Conservation (phyloP, 2,888 invertebrate species). For the Griposia aprilina region DNA sequence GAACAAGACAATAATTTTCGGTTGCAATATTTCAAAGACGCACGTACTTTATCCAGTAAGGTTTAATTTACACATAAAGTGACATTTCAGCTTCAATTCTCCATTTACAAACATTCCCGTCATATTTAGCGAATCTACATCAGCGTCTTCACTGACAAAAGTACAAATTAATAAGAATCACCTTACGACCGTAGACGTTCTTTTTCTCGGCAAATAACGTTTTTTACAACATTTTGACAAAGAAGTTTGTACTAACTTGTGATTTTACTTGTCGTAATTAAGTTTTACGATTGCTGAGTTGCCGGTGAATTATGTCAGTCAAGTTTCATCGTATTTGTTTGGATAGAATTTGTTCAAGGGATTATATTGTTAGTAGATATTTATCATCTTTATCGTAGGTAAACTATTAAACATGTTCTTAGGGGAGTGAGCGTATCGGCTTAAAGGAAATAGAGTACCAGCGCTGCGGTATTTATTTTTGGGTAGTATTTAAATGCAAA, state of each 20-base stretch:
- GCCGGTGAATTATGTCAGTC: conserved; percentile 40
- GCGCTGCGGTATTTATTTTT: no score
- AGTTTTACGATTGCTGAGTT: conserved; percentile 44
- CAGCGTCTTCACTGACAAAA: conserved; percentile 70
- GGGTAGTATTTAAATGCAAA: no score
- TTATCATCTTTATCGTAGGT: not conserved
- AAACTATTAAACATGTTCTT: not conserved
- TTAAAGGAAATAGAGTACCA: no score
- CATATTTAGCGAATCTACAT: conserved; percentile 45
- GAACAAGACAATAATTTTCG: not conserved
- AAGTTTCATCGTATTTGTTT: conserved; percentile 19
- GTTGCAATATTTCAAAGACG: not conserved
- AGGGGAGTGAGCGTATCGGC: not conserved
- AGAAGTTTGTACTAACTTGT: conserved; percentile 55
- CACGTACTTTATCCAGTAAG: not conserved
- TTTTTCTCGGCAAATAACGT: conserved; percentile 62
- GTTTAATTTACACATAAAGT: not conserved
- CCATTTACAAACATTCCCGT: conserved; percentile 6
- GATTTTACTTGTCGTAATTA: conserved; percentile 66
- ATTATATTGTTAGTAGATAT: conserved; percentile 13
- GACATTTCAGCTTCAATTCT: not conserved
- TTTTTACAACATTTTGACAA: conserved; percentile 61
- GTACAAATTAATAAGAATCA: conserved; percentile 85
- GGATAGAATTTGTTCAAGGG: conserved; percentile 6
- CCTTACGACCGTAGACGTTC: conserved; percentile 70